A percentile compares a stretch with the other conserved stretches of the same genome.
phyloP scores from a whole-genome alignment of 2,797 vertebrate species.

The Microctenopoma steveboyesi region DNA sequence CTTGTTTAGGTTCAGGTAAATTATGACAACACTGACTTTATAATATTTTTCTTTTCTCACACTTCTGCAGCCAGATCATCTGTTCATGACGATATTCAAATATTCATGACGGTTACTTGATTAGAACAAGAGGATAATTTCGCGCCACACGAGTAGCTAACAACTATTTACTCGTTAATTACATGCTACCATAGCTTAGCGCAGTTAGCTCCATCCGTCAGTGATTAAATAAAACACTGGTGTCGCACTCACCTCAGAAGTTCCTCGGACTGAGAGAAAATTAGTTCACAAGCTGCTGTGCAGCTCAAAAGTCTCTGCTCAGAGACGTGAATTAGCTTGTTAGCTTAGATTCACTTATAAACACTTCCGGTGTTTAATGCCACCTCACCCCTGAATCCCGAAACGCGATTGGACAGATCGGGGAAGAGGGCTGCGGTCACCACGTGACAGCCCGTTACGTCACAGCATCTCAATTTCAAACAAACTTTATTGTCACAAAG shows the following conservation, averaged over 20 bases:
- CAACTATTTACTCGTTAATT: background rate
- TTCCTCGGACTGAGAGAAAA: background rate
- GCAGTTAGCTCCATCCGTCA: background rate
- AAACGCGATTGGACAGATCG: conserved; percentile 49
- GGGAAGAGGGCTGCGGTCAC: accelerated
- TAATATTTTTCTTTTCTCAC: too few species aligned
- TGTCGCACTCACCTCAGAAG: conserved; percentile 43
- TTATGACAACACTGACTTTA: accelerated
- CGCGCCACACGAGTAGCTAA: background rate
- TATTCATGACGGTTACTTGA: background rate
- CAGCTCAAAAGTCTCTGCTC: background rate
- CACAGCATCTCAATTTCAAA: background rate
- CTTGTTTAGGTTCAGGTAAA: background rate
- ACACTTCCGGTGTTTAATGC: conserved; percentile 46
- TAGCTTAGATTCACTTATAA: conserved; percentile 30
- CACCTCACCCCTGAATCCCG: conserved; percentile 50
- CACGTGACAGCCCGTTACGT: background rate
- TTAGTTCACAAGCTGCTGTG: too few species aligned
- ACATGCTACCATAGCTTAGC: background rate
- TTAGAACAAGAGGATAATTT: background rate
- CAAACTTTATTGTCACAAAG: background rate
- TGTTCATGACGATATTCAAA: too few species aligned
- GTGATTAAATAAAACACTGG: accelerated
- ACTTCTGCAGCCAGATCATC: too few species aligned
- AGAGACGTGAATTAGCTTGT: background rate